Conservation (phyloP, 2,113 vertebrate genomes). For the Etia nguti region DNA sequence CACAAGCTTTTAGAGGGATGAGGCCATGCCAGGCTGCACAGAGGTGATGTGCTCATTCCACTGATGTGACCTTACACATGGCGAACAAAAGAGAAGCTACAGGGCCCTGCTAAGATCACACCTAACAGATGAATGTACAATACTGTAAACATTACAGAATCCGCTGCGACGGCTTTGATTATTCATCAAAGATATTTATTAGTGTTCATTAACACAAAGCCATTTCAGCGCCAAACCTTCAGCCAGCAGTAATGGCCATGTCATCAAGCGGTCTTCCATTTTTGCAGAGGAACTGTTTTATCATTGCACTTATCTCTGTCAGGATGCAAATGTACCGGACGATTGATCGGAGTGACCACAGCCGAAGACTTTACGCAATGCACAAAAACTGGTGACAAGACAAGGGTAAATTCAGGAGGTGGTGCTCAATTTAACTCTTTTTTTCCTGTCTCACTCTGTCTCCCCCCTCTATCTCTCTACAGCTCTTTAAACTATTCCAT, state of each 20-base stretch:
- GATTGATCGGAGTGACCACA: slow-evolving; percentile 39
- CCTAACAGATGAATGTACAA: neutral
- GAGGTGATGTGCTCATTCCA: slow-evolving; percentile 40
- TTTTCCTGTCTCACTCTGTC: neutral
- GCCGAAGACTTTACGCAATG: neutral
- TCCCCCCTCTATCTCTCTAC: neutral
- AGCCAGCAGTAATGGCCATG: slow-evolving; percentile 11
- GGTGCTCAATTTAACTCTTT: neutral
- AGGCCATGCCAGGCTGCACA: slow-evolving; percentile 11
- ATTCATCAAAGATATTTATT: slow-evolving; percentile 32
- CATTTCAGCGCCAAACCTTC: slow-evolving; percentile 31
- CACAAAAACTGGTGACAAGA: slow-evolving; percentile 41
- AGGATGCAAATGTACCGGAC: slow-evolving; percentile 27
- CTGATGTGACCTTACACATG: slow-evolving; percentile 36
- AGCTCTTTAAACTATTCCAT: slow-evolving; percentile 57
- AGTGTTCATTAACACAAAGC: slow-evolving; percentile 35
- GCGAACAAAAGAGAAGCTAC: slow-evolving; percentile 23
- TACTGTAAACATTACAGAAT: slow-evolving; percentile 10
- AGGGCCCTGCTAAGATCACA: slow-evolving; percentile 4
- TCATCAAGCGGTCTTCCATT: slow-evolving; percentile 26
- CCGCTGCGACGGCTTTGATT: neutral
- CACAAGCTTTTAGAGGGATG: slow-evolving; percentile 52
- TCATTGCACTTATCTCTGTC: slow-evolving; percentile 41
- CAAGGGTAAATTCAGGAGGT: slow-evolving; percentile 42
- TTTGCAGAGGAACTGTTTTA: slow-evolving; percentile 24